Conservation (phyloP, 2,113 vertebrate genomes). For the Trinectes maculatus region DNA sequence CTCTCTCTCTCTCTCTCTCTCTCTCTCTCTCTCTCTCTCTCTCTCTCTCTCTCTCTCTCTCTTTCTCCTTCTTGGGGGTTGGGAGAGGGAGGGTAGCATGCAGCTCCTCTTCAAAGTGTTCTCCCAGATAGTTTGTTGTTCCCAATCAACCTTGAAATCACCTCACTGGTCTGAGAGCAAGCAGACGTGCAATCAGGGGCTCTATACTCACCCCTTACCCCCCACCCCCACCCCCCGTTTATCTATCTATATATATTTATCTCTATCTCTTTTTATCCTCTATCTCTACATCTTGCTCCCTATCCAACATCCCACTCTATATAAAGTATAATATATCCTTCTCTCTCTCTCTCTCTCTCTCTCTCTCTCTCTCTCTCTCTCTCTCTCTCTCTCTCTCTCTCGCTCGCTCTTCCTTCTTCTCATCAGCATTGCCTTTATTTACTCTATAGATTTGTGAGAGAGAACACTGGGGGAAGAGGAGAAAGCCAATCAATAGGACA, state of each 20-base stretch:
- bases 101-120: slow-evolving; percentile 59
- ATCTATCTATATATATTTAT: slow-evolving; percentile 19
- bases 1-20: slow-evolving; percentile 13
- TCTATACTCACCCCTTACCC: no score
- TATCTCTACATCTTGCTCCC: background rate
- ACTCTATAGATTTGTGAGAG: slow-evolving; percentile 77
- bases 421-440: slow-evolving; percentile 74
- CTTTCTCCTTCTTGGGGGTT: no score
- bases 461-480: slow-evolving; percentile 67
- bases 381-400: slow-evolving; percentile 14
- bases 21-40: slow-evolving; percentile 1
- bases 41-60: slow-evolving; percentile 9
- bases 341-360: slow-evolving; percentile 2
- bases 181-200: slow-evolving; percentile 47
- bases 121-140: slow-evolving; percentile 73
- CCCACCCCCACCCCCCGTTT: no score
- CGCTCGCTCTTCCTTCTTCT: background rate
- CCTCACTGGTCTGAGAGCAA: slow-evolving; percentile 63
- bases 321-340: no score
- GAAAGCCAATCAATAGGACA: slow-evolving; percentile 74
- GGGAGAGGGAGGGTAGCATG: slow-evolving; percentile 38
- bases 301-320: background rate
- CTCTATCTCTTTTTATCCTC: slow-evolving; percentile 7
- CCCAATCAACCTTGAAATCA: slow-evolving; percentile 83
- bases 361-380: slow-evolving; percentile 4